Evolutionary conservation across 1,140 invertebrate species (phyloP).

Genomic region (Temnothorax longispinosus): DNA sequence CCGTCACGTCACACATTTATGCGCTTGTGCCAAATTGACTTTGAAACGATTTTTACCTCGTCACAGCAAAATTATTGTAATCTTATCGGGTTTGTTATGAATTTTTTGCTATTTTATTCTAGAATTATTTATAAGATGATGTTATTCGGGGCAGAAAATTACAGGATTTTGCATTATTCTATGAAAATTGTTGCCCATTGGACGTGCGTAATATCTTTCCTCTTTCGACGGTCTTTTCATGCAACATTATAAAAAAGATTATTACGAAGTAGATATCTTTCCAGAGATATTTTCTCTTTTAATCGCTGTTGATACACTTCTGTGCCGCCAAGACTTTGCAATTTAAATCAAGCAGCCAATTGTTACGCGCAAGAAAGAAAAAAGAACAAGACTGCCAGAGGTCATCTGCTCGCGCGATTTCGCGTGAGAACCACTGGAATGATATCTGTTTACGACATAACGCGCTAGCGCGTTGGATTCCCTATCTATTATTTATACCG

Average conservation of each 20-base stretch:
- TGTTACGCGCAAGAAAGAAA: neutral
- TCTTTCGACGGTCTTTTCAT: slow-evolving; percentile 27
- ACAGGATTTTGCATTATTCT: neutral
- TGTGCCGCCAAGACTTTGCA: neutral
- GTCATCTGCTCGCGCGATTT: neutral
- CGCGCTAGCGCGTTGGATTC: neutral
- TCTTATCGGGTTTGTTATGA: neutral
- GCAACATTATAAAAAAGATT: slow-evolving; percentile 52
- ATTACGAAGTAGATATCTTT: neutral
- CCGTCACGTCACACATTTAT: neutral
- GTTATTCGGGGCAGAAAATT: neutral
- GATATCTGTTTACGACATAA: slow-evolving; percentile 17
- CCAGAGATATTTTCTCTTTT: neutral
- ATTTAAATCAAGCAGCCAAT: slow-evolving; percentile 3
- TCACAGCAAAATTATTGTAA: neutral
- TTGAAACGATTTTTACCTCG: neutral
- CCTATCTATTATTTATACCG: slow-evolving; percentile 46
- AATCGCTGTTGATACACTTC: neutral
- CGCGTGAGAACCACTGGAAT: slow-evolving; percentile 1
- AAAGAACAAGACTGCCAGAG: slow-evolving; percentile 1
- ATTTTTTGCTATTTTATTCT: neutral
- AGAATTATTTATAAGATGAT: neutral
- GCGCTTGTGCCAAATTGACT: neutral
- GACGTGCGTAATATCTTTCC: neutral
- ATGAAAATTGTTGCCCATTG: neutral